Evolutionary conservation across 2,797 vertebrate genomes (phyloP), one percentile per base, ranked within the genome.

Genomic region (Vespertilio murinus): DNA sequence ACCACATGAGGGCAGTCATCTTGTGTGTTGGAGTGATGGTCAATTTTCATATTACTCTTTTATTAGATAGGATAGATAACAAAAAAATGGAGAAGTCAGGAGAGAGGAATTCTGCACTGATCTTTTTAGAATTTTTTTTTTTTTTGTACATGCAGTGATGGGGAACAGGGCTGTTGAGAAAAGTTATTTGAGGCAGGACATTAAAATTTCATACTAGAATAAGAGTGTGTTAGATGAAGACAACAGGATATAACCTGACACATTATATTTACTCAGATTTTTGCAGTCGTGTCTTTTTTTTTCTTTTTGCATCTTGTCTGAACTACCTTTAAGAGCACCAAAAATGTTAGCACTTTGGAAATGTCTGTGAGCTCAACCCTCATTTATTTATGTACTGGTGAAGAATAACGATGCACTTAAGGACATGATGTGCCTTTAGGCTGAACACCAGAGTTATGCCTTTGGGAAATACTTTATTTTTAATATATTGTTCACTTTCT

Each of bases 401-500:
- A 88, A 94, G 67, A 94, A 87, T 89, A 81, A 88, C 18, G 47
- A 73, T 61, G 13, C 2, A 22, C 30, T 64, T 86, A 79, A 85
- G 69, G 82, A n/a, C 9, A 75, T 65, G 9, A 65, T 93, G 20
- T 82, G 40, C 69, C 91, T 94, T 16, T 77, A 79, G 73, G 13
- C 73, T 74, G 83, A 84, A 88, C 14, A 65, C 17, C 25, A 49
- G 30, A 85, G 28, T 65, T 96, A 85, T 79, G 56, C 56, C 81
- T 79, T 87, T 64, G 8, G 74, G 81, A 65, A 94, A 74, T 79
- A 69, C 86, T 95, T 96, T 96, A 67, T 79, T 95, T 92, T 95
- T 88, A 93, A 92, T 83, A 79, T 35, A 20, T 82, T 77, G 16
- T 52, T 93, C 14, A 8, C 54, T 92, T 94, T 82, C 25, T 73